phyloP scores from a whole-genome alignment of 1,140 invertebrate species.

The Ceratosolen fusciceps region DNA sequence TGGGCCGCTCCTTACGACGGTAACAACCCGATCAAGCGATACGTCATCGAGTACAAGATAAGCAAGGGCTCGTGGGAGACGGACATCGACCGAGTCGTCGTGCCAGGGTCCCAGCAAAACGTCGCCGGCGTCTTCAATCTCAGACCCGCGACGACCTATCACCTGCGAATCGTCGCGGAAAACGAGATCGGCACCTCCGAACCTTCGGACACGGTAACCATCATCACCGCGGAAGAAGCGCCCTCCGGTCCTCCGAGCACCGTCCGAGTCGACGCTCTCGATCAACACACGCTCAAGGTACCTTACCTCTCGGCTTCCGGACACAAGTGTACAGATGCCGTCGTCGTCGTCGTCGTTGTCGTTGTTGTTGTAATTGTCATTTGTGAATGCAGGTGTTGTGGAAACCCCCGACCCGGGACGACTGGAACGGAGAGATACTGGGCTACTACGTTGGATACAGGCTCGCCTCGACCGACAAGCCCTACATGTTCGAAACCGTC shows the following conservation, averaged over 20 bases:
- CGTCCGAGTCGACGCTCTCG: conserved; percentile 90
- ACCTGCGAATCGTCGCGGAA: conserved; percentile 92
- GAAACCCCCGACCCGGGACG: conserved; percentile 90
- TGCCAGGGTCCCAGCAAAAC: conserved; percentile 85
- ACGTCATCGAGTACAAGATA: conserved; percentile 93
- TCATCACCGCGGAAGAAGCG: conserved; percentile 95
- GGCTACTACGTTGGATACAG: conserved; percentile 93
- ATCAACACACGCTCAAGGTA: conserved; percentile 92
- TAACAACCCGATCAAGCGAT: conserved; percentile 93
- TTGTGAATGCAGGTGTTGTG: conserved; percentile 78
- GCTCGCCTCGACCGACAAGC: conserved; percentile 89
- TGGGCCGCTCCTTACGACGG: conserved; percentile 96
- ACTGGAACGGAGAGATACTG: conserved; percentile 94
- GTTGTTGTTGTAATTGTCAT: too few relatives aligned
- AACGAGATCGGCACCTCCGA: conserved; percentile 94
- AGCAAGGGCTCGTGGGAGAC: conserved; percentile 88
- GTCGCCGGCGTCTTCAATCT: conserved; percentile 91
- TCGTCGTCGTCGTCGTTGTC: too few relatives aligned
- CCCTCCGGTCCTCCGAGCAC: conserved; percentile 86
- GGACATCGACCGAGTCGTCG: conserved; percentile 87
- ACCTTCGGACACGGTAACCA: conserved; percentile 92
- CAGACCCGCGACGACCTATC: conserved; percentile 92
- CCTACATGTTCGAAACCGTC: conserved; percentile 92
- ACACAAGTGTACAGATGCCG: too few relatives aligned
- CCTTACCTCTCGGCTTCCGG: too few relatives aligned